phyloP scores from a whole-genome alignment of 2,888 invertebrate species.

The Teleogryllus oceanicus region DNA sequence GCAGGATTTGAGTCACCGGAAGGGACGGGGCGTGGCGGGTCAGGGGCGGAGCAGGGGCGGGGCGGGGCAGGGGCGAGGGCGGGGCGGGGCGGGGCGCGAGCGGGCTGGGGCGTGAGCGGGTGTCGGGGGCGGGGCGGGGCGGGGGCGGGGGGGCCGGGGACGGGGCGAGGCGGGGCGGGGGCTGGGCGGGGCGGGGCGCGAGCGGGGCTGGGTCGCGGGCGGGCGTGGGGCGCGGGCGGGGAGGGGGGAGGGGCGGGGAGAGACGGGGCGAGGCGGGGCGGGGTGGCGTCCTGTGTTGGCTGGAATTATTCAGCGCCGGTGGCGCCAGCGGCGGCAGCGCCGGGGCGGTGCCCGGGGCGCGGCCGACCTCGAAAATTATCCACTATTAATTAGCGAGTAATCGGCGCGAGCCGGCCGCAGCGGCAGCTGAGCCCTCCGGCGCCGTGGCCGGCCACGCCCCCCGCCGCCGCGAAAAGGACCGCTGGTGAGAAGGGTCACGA shows the following conservation, averaged over 20 bases:
- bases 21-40: neutral
- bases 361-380: neutral
- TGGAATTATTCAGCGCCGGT: neutral
- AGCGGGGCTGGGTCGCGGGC: no score
- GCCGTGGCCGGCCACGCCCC: no score
- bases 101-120: no score
- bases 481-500: no score
- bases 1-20: no score
- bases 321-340: no score
- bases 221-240: no score
- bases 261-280: neutral
- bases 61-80: neutral
- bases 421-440: no score
- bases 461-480: no score
- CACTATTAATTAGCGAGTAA: slow-evolving; percentile 1
- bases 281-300: neutral
- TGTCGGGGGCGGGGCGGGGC: no score
- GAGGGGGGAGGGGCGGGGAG: neutral
- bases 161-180: neutral
- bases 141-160: neutral
- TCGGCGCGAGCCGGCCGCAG: neutral
- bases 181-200: neutral
- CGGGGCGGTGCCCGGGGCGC: neutral
- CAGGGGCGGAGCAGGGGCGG: neutral
- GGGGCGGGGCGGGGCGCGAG: no score